Percentiles rank a stretch among this genome's conserved stretches.
These are phyloP conservation scores for Myotis planiceps DNA, from an alignment of 2,797 vertebrate species.

Conservation along the genomic window DNA sequence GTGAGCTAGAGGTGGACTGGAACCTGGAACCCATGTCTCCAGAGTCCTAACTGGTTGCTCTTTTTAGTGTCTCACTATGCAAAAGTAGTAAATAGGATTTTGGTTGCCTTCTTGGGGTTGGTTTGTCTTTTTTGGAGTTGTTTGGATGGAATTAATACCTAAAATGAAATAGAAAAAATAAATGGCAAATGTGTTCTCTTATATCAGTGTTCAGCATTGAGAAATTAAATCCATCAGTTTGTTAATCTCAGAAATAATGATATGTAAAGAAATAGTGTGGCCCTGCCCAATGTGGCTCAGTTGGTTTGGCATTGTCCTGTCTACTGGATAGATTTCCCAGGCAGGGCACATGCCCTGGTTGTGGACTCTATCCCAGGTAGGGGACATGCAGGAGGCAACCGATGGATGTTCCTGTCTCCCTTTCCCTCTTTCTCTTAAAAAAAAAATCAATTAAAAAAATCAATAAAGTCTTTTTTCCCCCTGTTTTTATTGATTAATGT, in stretches of 20 bases:
- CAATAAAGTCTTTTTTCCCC: too few species aligned
- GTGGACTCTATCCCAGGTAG: background rate
- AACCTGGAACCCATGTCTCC: background rate
- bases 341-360: too few species aligned
- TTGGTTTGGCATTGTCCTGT: background rate
- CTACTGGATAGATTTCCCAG: background rate
- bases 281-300: background rate
- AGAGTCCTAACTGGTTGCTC: rapidly evolving
- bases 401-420: background rate
- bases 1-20: background rate
- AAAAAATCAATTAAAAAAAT: too few species aligned
- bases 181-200: background rate
- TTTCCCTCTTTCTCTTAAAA: background rate
- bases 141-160: background rate
- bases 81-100: background rate
- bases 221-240: background rate
- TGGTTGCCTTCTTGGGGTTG: background rate
- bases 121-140: background rate
- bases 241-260: background rate
- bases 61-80: background rate
- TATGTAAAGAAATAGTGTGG: background rate
- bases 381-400: background rate
- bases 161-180: background rate
- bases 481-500: too few species aligned
- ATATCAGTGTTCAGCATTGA: background rate